Evolutionary conservation across 1,140 invertebrate species (phyloP).

Genomic region (Nylanderia fulva): DNA sequence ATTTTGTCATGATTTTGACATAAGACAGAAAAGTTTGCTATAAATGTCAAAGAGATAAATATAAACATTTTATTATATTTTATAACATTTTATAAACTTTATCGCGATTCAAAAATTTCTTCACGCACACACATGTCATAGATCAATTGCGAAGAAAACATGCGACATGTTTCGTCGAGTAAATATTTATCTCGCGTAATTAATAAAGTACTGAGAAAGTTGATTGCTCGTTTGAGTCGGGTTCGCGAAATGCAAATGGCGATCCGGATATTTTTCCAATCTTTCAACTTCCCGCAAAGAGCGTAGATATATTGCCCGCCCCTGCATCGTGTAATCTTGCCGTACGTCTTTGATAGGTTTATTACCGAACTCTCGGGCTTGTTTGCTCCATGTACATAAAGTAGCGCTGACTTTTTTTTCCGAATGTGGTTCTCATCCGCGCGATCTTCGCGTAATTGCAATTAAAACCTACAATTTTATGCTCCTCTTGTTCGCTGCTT

Average conservation of each 20-base stretch:
- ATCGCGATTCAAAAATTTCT: not conserved
- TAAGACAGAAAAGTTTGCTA: not conserved
- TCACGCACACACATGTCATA: not conserved
- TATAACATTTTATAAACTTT: not conserved
- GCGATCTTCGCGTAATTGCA: conserved; percentile 7
- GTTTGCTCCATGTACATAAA: conserved; percentile 45
- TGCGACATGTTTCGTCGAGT: not conserved
- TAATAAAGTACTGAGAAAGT: conserved; percentile 48
- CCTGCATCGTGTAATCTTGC: conserved; percentile 40
- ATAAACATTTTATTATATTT: not conserved
- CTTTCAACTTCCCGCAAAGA: conserved; percentile 26
- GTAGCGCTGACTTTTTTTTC: conserved; percentile 29
- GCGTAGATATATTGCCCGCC: conserved; percentile 37
- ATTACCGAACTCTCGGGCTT: conserved; percentile 55
- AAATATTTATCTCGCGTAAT: conserved; percentile 52
- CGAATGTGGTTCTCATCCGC: conserved; percentile 38
- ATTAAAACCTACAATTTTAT: not conserved
- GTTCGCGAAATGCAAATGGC: conserved; percentile 42
- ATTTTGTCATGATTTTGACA: not conserved
- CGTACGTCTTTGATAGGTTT: conserved; percentile 51
- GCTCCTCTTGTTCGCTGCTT: not conserved
- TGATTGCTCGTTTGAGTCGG: conserved; percentile 25
- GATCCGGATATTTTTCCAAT: conserved; percentile 55
- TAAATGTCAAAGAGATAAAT: not conserved
- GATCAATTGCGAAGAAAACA: conserved; percentile 20